Conservation (phyloP, 1,140 invertebrate species). For the Pinna nobilis region DNA sequence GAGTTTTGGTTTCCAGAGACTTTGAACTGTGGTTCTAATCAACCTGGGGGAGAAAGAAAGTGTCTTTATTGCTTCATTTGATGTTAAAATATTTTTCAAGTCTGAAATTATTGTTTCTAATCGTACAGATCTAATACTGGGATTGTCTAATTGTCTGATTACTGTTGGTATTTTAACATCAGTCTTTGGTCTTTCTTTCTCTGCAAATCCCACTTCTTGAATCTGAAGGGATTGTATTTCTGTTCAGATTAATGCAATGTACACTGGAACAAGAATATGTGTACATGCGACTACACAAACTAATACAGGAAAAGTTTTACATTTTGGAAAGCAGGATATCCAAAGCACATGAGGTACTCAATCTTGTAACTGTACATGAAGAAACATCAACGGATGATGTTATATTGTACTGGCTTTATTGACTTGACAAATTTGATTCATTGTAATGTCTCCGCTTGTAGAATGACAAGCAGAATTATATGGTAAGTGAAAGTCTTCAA, state of each 20-base stretch:
- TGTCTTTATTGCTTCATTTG: no score
- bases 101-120: not conserved
- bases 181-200: not conserved
- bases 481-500: not conserved
- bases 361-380: not conserved
- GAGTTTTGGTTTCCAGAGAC: no score
- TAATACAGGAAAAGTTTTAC: slow-evolving; percentile 4
- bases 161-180: not conserved
- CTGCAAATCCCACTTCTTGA: not conserved
- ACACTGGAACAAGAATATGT: not conserved
- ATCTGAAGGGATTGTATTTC: not conserved
- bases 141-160: not conserved
- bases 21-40: no score
- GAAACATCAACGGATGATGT: not conserved
- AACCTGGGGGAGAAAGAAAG: no score
- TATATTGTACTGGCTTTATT: not conserved
- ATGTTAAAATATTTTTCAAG: not conserved
- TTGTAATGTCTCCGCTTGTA: no score
- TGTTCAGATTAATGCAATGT: no score
- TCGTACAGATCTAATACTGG: not conserved
- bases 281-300: slow-evolving; percentile 2
- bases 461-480: no score
- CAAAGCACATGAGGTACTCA: not conserved
- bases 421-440: not conserved
- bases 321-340: not conserved